Evolutionary conservation across 2,888 invertebrate genomes (phyloP).

Genomic region (Ctena decussata): DNA sequence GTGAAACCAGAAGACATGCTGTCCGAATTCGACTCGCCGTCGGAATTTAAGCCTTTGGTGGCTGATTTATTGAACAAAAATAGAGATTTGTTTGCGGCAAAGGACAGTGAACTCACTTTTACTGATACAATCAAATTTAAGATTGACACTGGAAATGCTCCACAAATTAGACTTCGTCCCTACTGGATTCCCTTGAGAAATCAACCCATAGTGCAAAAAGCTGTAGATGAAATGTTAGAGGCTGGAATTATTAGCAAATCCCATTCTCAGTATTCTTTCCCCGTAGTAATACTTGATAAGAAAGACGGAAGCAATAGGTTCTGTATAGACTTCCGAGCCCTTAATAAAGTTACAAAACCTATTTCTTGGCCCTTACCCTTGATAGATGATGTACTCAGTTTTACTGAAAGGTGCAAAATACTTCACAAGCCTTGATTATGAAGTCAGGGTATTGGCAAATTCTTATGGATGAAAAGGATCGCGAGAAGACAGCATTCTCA

Average conservation of each 20-base stretch:
- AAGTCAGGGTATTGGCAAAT: constrained; percentile 64
- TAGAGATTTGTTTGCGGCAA: background rate
- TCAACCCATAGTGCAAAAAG: background rate
- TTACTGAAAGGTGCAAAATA: constrained; percentile 33
- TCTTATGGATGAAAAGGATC: constrained; percentile 37
- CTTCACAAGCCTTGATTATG: constrained; percentile 34
- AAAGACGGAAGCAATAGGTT: constrained; percentile 21
- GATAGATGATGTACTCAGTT: constrained; percentile 34
- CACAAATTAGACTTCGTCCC: background rate
- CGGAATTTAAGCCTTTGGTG: background rate
- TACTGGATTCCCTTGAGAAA: background rate
- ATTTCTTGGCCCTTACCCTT: no score
- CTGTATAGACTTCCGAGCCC: constrained; percentile 8
- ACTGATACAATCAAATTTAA: background rate
- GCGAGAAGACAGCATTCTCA: constrained; percentile 49
- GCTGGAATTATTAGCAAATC: background rate
- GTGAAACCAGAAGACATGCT: background rate
- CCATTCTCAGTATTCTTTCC: background rate
- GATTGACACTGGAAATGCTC: background rate
- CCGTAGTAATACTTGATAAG: no score
- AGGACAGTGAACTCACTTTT: background rate
- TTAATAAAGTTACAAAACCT: no score
- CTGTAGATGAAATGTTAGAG: no score
- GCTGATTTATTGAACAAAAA: no score
- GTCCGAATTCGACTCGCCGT: constrained; percentile 10